Evolutionary conservation across 2,888 invertebrate species (phyloP), one percentile per base, ranked within the genome.

Genomic region (Callinectes sapidus): DNA sequence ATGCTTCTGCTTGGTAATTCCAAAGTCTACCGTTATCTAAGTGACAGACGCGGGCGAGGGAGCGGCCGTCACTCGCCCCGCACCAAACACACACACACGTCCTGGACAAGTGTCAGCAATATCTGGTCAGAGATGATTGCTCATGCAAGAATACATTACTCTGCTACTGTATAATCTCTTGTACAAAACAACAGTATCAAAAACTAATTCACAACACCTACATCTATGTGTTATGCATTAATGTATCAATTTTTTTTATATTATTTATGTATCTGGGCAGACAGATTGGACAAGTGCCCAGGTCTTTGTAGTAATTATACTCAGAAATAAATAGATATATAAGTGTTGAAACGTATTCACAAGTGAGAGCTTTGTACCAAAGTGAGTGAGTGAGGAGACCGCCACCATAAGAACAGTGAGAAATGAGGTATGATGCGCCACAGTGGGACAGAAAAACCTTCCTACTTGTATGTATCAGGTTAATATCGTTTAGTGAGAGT

Each of bases 111-210:
- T 91, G 91, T 89, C 91, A 93, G 93, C 93, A 93, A 90, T 93
- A 93, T 93, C 93, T 93, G 93, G 93, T 91, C 66, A 93, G 71
- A 93, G 92, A 93, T 93, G 89, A 85, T 91, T 93, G 92, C 90
- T 93, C 92, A 93, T 87, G 91, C 92, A 90, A 93, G 89, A 91
- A 93, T 93, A 93, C 92, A 89, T 91, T 90, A 93, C 55, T 93
- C 90, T 91, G 86, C 86, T 91, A 91, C 87, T 87, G 86, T 92
- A 92, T 91, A 93, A 93, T 93, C 91, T 93, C 93, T 93, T 91
- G 93, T 93, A 93, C 91, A 93, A 93, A 93, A 93, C 93, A 93
- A 93, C 93, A 91, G 93, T 93, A 93, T 93, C 93, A 93, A 93
- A 93, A 93, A 93, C 93, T 93, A 93, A 89, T 89, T 93, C 93